Evolutionary conservation across 2,888 invertebrate species (phyloP).

Genomic region (Nebria salina): DNA sequence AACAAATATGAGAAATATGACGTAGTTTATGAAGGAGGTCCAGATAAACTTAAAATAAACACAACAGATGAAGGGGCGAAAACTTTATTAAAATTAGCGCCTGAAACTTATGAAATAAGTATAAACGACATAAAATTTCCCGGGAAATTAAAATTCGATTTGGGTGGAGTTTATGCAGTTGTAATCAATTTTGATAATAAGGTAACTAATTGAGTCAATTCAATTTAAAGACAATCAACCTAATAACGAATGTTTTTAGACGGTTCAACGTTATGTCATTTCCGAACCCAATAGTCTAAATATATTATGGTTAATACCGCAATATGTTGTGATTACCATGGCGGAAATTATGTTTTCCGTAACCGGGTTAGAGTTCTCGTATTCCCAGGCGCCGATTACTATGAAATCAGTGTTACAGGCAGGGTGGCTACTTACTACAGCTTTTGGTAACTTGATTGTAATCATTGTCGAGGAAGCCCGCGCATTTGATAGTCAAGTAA

Average conservation of each 20-base stretch:
- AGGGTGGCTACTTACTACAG: conserved; percentile 90
- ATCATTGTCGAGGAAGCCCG: conserved; percentile 85
- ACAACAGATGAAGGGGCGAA: conserved; percentile 27
- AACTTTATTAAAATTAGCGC: conserved; percentile 54
- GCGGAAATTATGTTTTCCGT: conserved; percentile 97
- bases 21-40: conserved; percentile 15
- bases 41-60: conserved; percentile 41
- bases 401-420: conserved; percentile 97
- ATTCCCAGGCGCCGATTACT: conserved; percentile 88
- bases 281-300: conserved; percentile 79
- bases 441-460: conserved; percentile 93
- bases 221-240: background rate
- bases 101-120: conserved; percentile 61
- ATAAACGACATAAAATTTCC: conserved; percentile 52
- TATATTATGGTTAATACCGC: conserved; percentile 89
- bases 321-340: conserved; percentile 90
- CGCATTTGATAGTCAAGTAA: conserved; percentile 80
- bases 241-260: conserved; percentile 48
- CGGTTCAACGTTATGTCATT: conserved; percentile 55
- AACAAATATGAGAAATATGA: background rate
- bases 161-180: conserved; percentile 75
- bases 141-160: conserved; percentile 57
- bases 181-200: conserved; percentile 60
- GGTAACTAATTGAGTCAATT: conserved; percentile 53
- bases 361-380: conserved; percentile 95